Percentiles rank a stretch among this genome's conserved stretches.
phyloP scores from a whole-genome alignment of 2,113 vertebrate species.

The Ariopsis seemanni region DNA sequence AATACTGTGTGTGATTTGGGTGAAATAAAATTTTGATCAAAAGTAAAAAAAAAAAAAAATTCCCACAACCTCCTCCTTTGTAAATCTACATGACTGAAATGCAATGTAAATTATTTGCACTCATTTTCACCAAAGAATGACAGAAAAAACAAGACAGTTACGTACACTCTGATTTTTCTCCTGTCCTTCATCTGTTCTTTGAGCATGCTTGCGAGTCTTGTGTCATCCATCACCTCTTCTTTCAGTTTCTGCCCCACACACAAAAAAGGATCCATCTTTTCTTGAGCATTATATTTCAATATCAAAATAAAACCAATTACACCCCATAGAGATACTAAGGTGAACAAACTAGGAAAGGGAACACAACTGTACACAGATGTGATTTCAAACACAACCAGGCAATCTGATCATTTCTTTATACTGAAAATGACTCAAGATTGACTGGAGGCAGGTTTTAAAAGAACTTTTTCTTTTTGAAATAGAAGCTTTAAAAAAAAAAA shows the following conservation, averaged over 20 bases:
- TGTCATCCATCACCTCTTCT: slow-evolving; percentile 77
- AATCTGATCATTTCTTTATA: neutral
- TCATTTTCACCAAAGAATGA: neutral
- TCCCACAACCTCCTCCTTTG: neutral
- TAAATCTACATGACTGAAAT: neutral
- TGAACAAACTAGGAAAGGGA: neutral
- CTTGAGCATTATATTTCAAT: neutral
- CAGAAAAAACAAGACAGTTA: neutral
- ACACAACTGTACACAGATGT: neutral
- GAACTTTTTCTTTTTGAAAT: neutral
- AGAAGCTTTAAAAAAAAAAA: neutral
- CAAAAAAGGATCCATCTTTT: neutral
- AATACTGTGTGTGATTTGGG: neutral
- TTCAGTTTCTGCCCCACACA: slow-evolving; percentile 75
- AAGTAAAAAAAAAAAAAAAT: neutral
- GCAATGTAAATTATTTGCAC: neutral
- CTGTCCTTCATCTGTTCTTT: slow-evolving; percentile 83
- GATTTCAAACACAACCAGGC: neutral
- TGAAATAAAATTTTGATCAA: neutral
- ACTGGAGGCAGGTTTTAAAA: neutral
- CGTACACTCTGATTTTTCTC: slow-evolving; percentile 79
- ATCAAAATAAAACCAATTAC: neutral
- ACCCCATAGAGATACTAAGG: neutral
- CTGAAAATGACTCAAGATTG: neutral
- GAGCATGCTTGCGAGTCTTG: slow-evolving; percentile 72